These are phyloP conservation scores for Congeria kusceri DNA, from an alignment of 2,888 invertebrate species.

Conservation along the genomic window DNA sequence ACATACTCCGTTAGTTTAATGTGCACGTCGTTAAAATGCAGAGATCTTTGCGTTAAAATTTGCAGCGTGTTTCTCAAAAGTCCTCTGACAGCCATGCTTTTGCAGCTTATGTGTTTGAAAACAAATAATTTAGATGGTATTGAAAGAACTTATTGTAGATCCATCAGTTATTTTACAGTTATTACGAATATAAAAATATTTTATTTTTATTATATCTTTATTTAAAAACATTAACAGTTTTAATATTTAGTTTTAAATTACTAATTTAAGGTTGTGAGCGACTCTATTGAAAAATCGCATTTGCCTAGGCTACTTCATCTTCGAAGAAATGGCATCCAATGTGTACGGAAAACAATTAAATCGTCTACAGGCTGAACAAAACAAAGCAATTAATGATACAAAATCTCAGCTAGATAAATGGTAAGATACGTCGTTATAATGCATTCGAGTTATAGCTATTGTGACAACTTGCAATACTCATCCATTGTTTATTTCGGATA, in stretches of 20 bases:
- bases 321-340: conserved; percentile 32
- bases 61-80: conserved; percentile 6
- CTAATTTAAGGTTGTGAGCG: background rate
- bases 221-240: too few relatives aligned
- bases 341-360: conserved; percentile 62
- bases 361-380: conserved; percentile 79
- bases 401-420: conserved; percentile 74
- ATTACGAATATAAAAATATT: background rate
- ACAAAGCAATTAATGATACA: conserved; percentile 72
- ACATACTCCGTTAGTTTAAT: too few relatives aligned
- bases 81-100: conserved; percentile 53
- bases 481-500: background rate
- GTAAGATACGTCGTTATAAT: conserved; percentile 62
- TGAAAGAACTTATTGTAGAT: background rate
- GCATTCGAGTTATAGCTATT: background rate
- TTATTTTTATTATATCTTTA: background rate
- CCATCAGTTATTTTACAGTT: background rate
- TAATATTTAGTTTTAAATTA: too few relatives aligned
- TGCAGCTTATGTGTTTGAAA: too few relatives aligned
- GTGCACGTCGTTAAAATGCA: too few relatives aligned
- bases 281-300: background rate
- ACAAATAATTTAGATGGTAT: background rate
- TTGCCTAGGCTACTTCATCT: too few relatives aligned
- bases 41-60: too few relatives aligned
- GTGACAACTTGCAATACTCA: background rate